phyloP scores from a whole-genome alignment of 2,113 vertebrate species.

The Atrichornis clamosus region DNA sequence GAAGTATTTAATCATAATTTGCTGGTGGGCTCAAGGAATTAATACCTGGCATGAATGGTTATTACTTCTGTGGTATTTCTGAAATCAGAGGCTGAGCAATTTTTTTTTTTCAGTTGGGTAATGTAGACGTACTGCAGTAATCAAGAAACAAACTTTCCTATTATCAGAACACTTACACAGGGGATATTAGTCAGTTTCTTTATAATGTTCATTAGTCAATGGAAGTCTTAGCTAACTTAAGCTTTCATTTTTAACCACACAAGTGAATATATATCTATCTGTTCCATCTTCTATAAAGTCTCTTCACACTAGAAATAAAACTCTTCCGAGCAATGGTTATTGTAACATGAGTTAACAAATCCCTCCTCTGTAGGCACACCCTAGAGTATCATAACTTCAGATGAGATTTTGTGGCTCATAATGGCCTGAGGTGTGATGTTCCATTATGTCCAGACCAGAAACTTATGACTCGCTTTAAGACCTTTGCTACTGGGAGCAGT shows the following conservation, averaged over 20 bases:
- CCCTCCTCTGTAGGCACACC: conserved; percentile 27
- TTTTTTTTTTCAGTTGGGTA: not conserved
- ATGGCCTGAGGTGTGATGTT: conserved; percentile 1
- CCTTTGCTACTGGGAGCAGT: conserved; percentile 2
- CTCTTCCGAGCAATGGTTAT: conserved; percentile 42
- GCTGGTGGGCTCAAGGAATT: not conserved
- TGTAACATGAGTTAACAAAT: conserved; percentile 59
- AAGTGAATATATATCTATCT: not conserved
- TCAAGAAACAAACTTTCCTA: not conserved
- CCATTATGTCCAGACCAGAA: conserved; percentile 42
- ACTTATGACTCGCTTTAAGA: conserved; percentile 58
- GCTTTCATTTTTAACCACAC: not conserved
- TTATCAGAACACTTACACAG: not conserved
- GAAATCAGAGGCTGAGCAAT: not conserved
- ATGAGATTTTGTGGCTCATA: conserved; percentile 45
- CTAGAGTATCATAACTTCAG: conserved; percentile 51
- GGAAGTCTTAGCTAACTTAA: not conserved
- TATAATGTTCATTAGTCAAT: not conserved
- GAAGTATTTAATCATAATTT: not conserved
- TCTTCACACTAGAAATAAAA: conserved; percentile 24
- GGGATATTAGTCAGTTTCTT: not conserved
- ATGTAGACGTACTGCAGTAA: not conserved
- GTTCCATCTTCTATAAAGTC: not conserved
- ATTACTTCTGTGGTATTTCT: not conserved
- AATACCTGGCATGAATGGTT: not conserved